Conservation (phyloP, 2,113 vertebrate species). For the Pagrus major region DNA sequence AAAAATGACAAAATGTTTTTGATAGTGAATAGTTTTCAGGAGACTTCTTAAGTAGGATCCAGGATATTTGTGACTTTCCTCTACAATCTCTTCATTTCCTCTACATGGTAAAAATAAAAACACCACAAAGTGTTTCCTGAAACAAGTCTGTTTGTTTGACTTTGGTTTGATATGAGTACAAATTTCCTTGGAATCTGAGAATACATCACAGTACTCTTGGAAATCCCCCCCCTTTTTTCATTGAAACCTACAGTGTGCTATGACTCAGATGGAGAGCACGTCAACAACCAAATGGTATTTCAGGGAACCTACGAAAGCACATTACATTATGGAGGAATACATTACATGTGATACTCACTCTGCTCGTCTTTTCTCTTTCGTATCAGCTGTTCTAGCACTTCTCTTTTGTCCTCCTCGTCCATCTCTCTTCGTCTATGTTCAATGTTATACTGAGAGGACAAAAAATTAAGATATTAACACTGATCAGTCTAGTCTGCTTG, state of each 20-base stretch:
- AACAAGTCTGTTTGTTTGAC: constrained; percentile 28
- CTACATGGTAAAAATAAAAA: constrained; percentile 25
- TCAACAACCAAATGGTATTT: constrained; percentile 33
- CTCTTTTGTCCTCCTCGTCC: constrained; percentile 87
- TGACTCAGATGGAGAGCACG: constrained; percentile 57
- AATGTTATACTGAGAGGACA: constrained; percentile 82
- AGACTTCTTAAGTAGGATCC: background rate
- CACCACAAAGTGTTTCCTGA: constrained; percentile 23
- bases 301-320: constrained; percentile 19
- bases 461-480: background rate
- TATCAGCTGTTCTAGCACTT: constrained; percentile 88
- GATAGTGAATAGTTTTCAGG: too few species aligned
- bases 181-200: constrained; percentile 57
- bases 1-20: too few species aligned
- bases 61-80: constrained; percentile 15
- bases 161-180: constrained; percentile 42
- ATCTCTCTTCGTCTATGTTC: constrained; percentile 82
- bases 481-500: background rate
- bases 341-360: constrained; percentile 83
- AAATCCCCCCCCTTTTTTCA: constrained; percentile 68
- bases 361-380: constrained; percentile 91
- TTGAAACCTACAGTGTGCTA: constrained; percentile 22
- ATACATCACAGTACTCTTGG: constrained; percentile 35
- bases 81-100: constrained; percentile 36
- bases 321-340: background rate